Conservation (phyloP, 2,113 vertebrate species). For the Takifugu bimaculatus region DNA sequence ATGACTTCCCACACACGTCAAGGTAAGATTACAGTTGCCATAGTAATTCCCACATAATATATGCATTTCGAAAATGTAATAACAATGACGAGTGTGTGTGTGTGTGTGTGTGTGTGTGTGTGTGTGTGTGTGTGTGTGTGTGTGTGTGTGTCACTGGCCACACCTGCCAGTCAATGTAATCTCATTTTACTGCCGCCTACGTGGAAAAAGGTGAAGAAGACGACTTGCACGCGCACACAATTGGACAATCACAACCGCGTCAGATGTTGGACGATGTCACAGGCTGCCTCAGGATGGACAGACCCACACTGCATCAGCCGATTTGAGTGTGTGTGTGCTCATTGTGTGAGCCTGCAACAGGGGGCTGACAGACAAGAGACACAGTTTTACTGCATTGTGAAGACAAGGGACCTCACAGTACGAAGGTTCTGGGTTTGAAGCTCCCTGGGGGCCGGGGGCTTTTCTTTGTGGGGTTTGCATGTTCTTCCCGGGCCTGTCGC, state of each 20-base stretch:
- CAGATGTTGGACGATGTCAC: slow-evolving; percentile 14
- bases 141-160: slow-evolving; percentile 2
- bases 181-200: neutral
- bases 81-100: neutral
- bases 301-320: slow-evolving; percentile 11
- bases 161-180: slow-evolving; percentile 42
- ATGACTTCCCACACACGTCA: slow-evolving; percentile 14
- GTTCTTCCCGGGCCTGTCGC: neutral
- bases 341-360: slow-evolving; percentile 8
- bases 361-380: too few species aligned
- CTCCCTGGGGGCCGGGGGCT: too few species aligned
- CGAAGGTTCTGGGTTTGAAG: too few species aligned
- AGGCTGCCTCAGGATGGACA: slow-evolving; percentile 20
- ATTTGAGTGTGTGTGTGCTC: slow-evolving; percentile 14
- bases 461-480: neutral
- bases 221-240: neutral
- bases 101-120: too few species aligned
- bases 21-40: slow-evolving; percentile 34
- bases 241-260: neutral
- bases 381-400: too few species aligned
- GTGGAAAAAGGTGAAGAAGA: slow-evolving; percentile 13
- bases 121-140: too few species aligned
- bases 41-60: slow-evolving; percentile 24
- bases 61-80: slow-evolving; percentile 17
- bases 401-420: too few species aligned